Evolutionary conservation across 2,888 invertebrate genomes (phyloP).

Genomic region (Saturnia japonica): DNA sequence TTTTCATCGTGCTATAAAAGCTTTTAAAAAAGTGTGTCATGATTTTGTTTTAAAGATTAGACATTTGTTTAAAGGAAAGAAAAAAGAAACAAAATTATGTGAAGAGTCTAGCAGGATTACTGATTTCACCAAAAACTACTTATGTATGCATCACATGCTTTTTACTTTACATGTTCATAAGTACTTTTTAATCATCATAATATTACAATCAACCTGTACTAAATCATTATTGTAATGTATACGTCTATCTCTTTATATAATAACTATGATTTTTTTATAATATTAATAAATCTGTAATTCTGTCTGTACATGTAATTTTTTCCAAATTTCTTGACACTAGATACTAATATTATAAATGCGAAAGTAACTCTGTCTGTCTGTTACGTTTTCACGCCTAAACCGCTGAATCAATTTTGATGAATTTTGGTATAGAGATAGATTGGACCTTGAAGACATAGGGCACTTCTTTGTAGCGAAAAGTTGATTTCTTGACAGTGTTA

Average conservation of each 20-base stretch:
- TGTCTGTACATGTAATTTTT: too few species aligned
- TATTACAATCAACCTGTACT: neutral
- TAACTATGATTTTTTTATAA: neutral
- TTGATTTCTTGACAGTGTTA: too few species aligned
- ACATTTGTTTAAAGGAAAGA: neutral
- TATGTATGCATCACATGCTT: slow-evolving; percentile 46
- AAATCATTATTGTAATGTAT: neutral
- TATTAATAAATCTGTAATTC: too few species aligned
- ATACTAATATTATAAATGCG: too few species aligned
- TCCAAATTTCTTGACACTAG: too few species aligned
- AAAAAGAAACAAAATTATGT: neutral
- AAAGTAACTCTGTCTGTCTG: too few species aligned
- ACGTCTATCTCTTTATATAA: neutral
- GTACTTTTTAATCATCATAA: neutral
- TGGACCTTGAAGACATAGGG: too few species aligned
- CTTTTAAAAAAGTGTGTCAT: slow-evolving; percentile 36
- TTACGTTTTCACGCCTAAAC: too few species aligned
- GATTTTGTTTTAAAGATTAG: slow-evolving; percentile 37
- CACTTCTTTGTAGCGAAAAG: too few species aligned
- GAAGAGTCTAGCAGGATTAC: slow-evolving; percentile 27
- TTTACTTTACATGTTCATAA: neutral
- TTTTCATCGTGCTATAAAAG: slow-evolving; percentile 40
- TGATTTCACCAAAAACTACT: slow-evolving; percentile 48
- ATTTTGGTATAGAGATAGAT: too few species aligned
- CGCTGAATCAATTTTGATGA: too few species aligned